A percentile compares a stretch with the other conserved stretches of the same genome.
Evolutionary conservation across 2,888 invertebrate species (phyloP).

Genomic region (Drosophila diplacantha): DNA sequence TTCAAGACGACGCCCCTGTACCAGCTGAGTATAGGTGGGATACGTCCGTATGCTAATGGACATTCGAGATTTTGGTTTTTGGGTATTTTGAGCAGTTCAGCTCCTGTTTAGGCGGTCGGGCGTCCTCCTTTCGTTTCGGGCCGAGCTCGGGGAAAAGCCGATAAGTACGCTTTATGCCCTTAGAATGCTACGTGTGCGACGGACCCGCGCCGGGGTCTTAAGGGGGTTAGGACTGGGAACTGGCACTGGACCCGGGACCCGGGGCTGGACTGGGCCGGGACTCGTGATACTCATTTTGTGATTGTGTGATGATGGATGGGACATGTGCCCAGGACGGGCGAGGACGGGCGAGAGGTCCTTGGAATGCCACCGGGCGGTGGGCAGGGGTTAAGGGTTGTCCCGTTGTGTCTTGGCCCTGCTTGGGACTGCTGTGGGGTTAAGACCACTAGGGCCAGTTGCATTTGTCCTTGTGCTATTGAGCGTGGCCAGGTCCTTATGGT

Average conservation of each 20-base stretch:
- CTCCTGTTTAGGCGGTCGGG: constrained; percentile 45
- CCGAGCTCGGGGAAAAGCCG: constrained; percentile 58
- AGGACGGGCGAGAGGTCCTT: constrained; percentile 13
- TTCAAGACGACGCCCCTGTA: constrained; percentile 1
- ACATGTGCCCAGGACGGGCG: constrained; percentile 54
- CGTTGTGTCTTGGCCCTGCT: background rate
- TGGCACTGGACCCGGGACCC: constrained; percentile 7
- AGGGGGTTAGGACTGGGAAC: constrained; percentile 8
- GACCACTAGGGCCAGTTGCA: constrained; percentile 52
- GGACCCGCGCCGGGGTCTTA: constrained; percentile 3
- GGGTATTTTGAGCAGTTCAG: constrained; percentile 70
- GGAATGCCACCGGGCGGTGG: constrained; percentile 48
- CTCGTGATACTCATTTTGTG: constrained; percentile 72
- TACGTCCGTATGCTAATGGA: constrained; percentile 71
- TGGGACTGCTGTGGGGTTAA: constrained; percentile 7
- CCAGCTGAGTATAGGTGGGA: constrained; percentile 28
- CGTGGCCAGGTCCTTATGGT: constrained; percentile 35
- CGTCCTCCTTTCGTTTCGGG: constrained; percentile 19
- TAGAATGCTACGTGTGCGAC: constrained; percentile 64
- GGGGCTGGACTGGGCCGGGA: constrained; percentile 31
- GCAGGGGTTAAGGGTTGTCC: constrained; percentile 4
- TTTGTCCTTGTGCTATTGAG: constrained; percentile 57
- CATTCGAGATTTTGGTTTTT: constrained; percentile 73
- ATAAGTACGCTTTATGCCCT: constrained; percentile 72
- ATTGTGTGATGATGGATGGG: constrained; percentile 74